Base-by-base conservation (phyloP, 2,113 vertebrate genomes). In the Hemicordylus capensis region DNA sequence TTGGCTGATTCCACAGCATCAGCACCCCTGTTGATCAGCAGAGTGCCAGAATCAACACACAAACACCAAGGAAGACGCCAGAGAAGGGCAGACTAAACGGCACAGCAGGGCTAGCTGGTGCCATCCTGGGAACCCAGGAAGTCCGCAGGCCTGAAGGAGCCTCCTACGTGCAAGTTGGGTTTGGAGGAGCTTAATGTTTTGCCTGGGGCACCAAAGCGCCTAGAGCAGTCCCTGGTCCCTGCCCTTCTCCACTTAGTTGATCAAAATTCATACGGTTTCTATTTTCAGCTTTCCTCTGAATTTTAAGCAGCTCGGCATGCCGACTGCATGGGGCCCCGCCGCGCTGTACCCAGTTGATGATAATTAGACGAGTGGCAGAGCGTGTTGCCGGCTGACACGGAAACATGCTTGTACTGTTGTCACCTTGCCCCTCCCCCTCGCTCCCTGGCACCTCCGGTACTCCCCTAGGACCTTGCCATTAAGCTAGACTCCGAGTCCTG, bases 241-340 rank as follows among this genome's bases (percentile, higher is more conserved):
- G 42, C 54, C 75, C 51, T 46, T 14, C 58, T 20, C 63, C 8
- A 4, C 39, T 58, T 46, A 14, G 56, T 78, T 85, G 46, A 70
- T 72, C 46, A 78, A 85, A 78, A 85, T 19, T 58, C 83, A 85
- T 12, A 26, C 2, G 51, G 75, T 34, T 70, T 59, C 83, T 85
- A 84, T 85, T 78, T 85, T 28, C 54, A 17, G 31, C 54, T 78
- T 78, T 58, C 9, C 31, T 12, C 20, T 77, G 37, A 67, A 84
- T 84, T 69, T 85, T 78, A 85, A 85, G 28, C 75, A 85, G 82
- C 56, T 76, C 34, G 2, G 26, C 4, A n/a, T 10, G 15, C 10
- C 5, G 75, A 70, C 2, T 3, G 64, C 39, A 34, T 14, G n/a
- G 56, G 75, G 44, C 19, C 42, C 31, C 2, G 10, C 22, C 8